phyloP scores from a whole-genome alignment of 2,113 vertebrate genomes.

The Stegostoma tigrinum region DNA sequence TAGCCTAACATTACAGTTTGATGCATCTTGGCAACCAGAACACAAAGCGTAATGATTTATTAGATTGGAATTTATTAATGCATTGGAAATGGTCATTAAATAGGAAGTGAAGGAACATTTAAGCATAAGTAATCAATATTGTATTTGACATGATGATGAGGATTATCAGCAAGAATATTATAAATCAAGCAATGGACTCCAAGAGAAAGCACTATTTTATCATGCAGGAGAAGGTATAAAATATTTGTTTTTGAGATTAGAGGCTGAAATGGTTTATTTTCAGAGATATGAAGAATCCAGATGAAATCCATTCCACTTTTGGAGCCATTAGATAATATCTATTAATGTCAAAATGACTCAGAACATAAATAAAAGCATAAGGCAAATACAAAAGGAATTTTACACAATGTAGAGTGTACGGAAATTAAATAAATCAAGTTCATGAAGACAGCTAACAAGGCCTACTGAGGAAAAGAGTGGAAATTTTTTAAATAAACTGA shows the following conservation, averaged over 20 bases:
- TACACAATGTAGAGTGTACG: neutral
- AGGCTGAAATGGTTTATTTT: neutral
- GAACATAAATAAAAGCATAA: neutral
- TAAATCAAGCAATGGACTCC: neutral
- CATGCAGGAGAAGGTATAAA: neutral
- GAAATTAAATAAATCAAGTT: neutral
- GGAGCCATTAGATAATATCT: neutral
- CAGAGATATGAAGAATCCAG: neutral
- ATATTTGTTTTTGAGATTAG: neutral
- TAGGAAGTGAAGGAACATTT: neutral
- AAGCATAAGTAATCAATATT: neutral
- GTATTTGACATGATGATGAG: neutral
- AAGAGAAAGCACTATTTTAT: neutral
- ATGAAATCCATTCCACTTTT: neutral
- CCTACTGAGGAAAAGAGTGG: neutral
- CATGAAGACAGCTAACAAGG: neutral
- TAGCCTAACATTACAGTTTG: neutral
- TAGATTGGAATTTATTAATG: conserved; percentile 1
- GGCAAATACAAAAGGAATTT: neutral
- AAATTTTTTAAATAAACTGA: neutral
- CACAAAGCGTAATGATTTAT: neutral
- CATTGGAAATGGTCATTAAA: neutral
- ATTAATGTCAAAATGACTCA: neutral
- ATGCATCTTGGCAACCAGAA: neutral
- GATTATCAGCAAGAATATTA: neutral